A percentile compares a stretch with the other conserved stretches of the same genome.
Evolutionary conservation across 2,113 vertebrate species (phyloP).

Genomic region (Thinocorus orbignyianus): DNA sequence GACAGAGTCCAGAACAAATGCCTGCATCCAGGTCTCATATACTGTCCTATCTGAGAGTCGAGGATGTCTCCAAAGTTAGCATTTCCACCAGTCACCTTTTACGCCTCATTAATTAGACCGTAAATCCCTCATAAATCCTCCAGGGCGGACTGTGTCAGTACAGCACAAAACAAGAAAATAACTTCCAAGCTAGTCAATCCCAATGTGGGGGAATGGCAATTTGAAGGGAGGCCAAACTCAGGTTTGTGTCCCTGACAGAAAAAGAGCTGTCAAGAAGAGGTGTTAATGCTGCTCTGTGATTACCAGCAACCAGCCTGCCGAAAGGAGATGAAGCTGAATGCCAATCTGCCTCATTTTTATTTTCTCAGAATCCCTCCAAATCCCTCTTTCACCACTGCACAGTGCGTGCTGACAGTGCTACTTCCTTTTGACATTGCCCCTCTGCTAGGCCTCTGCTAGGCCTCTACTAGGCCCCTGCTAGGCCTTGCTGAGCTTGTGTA

Average conservation of each 20-base stretch:
- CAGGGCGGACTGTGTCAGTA: not conserved
- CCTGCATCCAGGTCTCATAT: not conserved
- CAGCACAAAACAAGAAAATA: not conserved
- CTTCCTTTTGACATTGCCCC: not conserved
- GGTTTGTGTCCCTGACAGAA: not conserved
- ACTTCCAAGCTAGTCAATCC: not conserved
- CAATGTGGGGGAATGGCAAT: not conserved
- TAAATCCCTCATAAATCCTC: not conserved
- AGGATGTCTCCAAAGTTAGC: not conserved
- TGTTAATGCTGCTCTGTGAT: not conserved
- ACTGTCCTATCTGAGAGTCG: not conserved
- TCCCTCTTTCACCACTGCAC: not conserved
- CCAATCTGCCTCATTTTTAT: not conserved
- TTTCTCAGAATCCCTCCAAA: not conserved
- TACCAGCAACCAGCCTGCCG: rapidly evolving
- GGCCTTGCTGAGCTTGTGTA: not conserved
- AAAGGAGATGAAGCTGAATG: not conserved
- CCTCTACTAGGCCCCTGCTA: not conserved
- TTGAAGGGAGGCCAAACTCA: not conserved
- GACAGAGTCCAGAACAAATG: not conserved
- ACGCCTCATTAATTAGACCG: not conserved
- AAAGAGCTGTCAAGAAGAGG: not conserved
- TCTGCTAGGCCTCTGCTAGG: not conserved
- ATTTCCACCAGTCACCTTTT: not conserved
- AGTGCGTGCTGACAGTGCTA: not conserved